Evolutionary conservation across 2,113 vertebrate genomes (phyloP), one percentile per base, ranked within the genome.

Genomic region (Trochalopteron elliotii): DNA sequence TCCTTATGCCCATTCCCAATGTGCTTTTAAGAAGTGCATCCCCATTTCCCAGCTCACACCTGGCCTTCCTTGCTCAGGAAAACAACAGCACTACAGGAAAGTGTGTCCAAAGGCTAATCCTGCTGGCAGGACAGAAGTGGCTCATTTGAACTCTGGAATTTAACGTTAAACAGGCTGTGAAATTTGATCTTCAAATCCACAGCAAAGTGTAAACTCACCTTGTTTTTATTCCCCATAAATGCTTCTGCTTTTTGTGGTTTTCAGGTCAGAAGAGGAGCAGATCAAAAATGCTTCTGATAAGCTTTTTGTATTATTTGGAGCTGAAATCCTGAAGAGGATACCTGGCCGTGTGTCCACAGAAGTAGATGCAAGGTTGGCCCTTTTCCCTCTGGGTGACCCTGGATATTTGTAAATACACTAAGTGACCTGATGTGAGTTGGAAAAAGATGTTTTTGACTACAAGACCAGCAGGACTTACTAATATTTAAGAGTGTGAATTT

Each of bases 291-390:
- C 98, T 22, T 98, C 98, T 87, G 99, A 99, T 96, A 99, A 99
- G 75, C 99, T 99, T 47, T 99, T 99, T 92, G 99, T 99, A 42
- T 95, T 97, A 55, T 99, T 99, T 47, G 99, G 99, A 44, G 97
- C 98, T 6, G 99, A 99, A 96, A 99, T 99, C 89, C 94, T 99
- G 60, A 99, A 99, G 98, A 99, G 99, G 96, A 98, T 99, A 88
- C 99, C 99, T 7, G 99, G 99, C 60, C 98, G 99, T 25, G 99
- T 99, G 22, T 99, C 99, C 42, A 99, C 99, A 20, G 99, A 99
- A 97, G 99, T 99, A 33, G 99, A 99, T 37, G 99, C 99, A 80
- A 99, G 99, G 99, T 99, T 90, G 88, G 88, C 23, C 87, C 50
- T 81, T 83, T 57, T 89, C 35, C 39, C 35, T 86, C 84, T 78